Base-by-base conservation (phyloP, 2,888 invertebrate genomes). In the Drosophila prostipennis region DNA sequence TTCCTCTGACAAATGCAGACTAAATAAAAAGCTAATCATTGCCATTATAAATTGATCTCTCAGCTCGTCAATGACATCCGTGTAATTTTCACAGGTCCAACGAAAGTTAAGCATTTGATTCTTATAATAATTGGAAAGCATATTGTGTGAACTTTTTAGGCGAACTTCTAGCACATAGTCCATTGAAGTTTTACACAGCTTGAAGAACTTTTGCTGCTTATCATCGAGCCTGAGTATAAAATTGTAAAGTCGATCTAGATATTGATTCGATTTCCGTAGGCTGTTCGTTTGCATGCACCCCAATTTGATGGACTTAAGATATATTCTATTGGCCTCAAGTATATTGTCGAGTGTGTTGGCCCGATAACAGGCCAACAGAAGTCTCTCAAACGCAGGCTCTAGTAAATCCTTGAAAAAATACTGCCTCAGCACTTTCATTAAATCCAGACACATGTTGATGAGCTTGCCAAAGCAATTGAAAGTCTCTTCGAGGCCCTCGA, bases 321-420 rank as follows among this genome's bases (percentile, higher is more conserved):
- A 81, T 0, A 3, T n/a, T n/a, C 13, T 42, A 19, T 83, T 78
- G 0, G 40, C 39, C 0, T n/a, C 13, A 7, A 83, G 39, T 6
- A 83, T 6, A 0, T 76, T 74, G 4, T 86, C 78, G 0, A 86
- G 10, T 2, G 61, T 70, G 0, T 13, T 32, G 0, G 53, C 40
- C 4, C 32, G 2, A 1, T 5, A 34, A 19, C 42, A 72, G 13
- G 4, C 45, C 0, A 8, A 6, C 6, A 16, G 36, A 0, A 84
- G 52, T 5, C 13, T 6, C 7, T 7, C 43, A 0, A 46, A 70
- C 6, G 71, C 65, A 6, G 37, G 42, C 19, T 19, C 54, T 5
- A 80, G 14, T 1, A 85, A 49, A 8, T 72, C 23, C 0, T 26
- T 1, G 0, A 54, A 8, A 0, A 85, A n/a, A 14, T 72, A 74